A percentile compares a stretch with the other conserved stretches of the same genome.
These are phyloP conservation scores for Caretta caretta DNA, from an alignment of 2,113 vertebrate species.

Conservation along the genomic window DNA sequence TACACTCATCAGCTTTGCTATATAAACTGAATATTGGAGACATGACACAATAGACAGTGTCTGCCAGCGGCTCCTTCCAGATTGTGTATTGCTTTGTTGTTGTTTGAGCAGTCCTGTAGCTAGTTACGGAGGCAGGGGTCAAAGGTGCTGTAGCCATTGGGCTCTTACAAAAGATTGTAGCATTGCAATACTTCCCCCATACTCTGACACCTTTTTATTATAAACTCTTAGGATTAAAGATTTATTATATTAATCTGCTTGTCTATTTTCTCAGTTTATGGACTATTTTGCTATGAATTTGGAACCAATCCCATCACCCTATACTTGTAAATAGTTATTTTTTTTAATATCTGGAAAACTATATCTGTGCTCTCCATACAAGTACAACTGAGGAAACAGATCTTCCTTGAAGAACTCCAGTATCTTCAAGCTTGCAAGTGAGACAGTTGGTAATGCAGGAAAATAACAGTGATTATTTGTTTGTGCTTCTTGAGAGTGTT, in stretches of 20 bases:
- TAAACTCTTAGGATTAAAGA: not conserved
- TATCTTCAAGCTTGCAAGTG: not conserved
- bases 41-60: fast-evolving
- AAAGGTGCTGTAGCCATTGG: fast-evolving
- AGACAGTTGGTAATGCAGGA: not conserved
- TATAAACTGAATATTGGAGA: not conserved
- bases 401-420: not conserved
- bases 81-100: not conserved
- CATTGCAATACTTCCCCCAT: not conserved
- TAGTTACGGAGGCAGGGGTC: not conserved
- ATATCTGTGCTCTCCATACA: not conserved
- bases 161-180: fast-evolving
- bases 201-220: not conserved
- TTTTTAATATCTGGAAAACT: not conserved
- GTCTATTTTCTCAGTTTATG: not conserved
- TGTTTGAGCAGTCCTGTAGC: not conserved
- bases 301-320: not conserved
- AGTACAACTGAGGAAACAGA: not conserved
- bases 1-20: not conserved
- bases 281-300: not conserved
- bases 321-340: not conserved
- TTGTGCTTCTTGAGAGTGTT: not conserved
- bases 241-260: not conserved
- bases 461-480: not conserved
- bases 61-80: not conserved